Conservation (phyloP, 2,888 invertebrate genomes). For the Germaria angustata region DNA sequence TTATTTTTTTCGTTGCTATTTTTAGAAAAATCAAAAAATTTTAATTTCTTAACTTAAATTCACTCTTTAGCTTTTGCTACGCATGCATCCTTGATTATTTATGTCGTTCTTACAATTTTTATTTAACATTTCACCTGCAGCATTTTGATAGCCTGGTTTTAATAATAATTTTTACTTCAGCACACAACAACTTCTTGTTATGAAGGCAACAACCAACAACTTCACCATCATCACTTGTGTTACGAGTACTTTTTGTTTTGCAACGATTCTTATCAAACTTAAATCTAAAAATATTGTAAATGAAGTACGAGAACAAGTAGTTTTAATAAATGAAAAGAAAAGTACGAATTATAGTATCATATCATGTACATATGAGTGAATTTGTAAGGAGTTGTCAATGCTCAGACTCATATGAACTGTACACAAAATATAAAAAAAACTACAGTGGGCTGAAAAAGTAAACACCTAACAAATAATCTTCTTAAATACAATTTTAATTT, state of each 20-base stretch:
- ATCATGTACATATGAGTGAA: constrained; percentile 5
- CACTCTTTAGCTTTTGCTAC: background rate
- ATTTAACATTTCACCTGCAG: constrained; percentile 47
- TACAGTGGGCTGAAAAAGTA: constrained; percentile 28
- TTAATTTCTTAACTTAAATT: background rate
- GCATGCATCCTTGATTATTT: constrained; percentile 5
- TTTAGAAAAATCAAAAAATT: background rate
- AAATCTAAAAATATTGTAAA: constrained; percentile 55
- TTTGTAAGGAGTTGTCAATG: constrained; percentile 35
- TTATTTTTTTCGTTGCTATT: background rate
- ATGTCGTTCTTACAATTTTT: background rate
- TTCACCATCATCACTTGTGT: background rate
- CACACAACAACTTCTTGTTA: background rate
- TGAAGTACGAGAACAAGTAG: constrained; percentile 15
- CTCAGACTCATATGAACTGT: background rate
- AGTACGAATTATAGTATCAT: constrained; percentile 15
- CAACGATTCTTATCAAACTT: constrained; percentile 60
- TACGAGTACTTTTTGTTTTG: background rate
- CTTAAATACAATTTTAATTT: background rate
- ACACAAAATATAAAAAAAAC: background rate
- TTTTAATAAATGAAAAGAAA: constrained; percentile 29
- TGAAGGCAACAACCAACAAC: constrained; percentile 1
- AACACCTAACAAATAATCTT: no score
- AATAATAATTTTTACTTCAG: constrained; percentile 14
- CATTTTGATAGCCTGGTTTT: constrained; percentile 49